Percentiles rank a stretch among this genome's conserved stretches.
These are phyloP conservation scores for Oppia nitens DNA, from an alignment of 1,140 invertebrate genomes.

Conservation along the genomic window DNA sequence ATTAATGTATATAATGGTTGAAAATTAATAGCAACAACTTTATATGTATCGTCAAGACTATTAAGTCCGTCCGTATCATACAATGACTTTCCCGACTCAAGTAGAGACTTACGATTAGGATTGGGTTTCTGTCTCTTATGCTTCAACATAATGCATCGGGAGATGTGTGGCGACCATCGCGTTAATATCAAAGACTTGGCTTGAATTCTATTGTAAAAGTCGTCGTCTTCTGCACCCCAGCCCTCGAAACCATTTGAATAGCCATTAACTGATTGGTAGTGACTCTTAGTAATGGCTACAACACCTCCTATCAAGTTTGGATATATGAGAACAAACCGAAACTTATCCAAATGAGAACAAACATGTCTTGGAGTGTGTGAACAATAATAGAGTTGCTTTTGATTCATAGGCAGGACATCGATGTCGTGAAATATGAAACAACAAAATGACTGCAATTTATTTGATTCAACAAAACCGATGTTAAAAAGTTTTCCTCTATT, in stretches of 20 bases:
- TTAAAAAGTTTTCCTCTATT: slow-evolving; percentile 31
- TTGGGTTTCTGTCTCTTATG: slow-evolving; percentile 44
- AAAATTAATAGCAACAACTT: slow-evolving; percentile 44
- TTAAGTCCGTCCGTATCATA: slow-evolving; percentile 67
- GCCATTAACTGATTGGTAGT: slow-evolving; percentile 23
- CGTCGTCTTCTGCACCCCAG: slow-evolving; percentile 26
- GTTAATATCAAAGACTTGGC: slow-evolving; percentile 17
- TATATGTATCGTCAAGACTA: slow-evolving; percentile 49
- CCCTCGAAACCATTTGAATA: slow-evolving; percentile 23
- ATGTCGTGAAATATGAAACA: slow-evolving; percentile 41
- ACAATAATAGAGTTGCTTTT: slow-evolving; percentile 21
- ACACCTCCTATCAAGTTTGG: slow-evolving; percentile 24
- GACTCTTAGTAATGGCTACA: slow-evolving; percentile 21
- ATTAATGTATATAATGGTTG: slow-evolving; percentile 34
- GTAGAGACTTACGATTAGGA: slow-evolving; percentile 40
- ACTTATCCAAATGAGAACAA: slow-evolving; percentile 22
- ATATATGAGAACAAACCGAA: slow-evolving; percentile 23
- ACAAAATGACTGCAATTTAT: slow-evolving; percentile 24
- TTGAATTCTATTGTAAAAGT: slow-evolving; percentile 22
- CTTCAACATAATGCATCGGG: slow-evolving; percentile 50
- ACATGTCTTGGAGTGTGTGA: slow-evolving; percentile 21
- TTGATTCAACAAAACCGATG: slow-evolving; percentile 31
- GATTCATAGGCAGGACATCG: slow-evolving; percentile 37
- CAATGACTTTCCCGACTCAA: slow-evolving; percentile 57
- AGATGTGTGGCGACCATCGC: slow-evolving; percentile 22